These are phyloP conservation scores for Pampusana beccarii DNA, from an alignment of 2,113 vertebrate species.

Conservation along the genomic window DNA sequence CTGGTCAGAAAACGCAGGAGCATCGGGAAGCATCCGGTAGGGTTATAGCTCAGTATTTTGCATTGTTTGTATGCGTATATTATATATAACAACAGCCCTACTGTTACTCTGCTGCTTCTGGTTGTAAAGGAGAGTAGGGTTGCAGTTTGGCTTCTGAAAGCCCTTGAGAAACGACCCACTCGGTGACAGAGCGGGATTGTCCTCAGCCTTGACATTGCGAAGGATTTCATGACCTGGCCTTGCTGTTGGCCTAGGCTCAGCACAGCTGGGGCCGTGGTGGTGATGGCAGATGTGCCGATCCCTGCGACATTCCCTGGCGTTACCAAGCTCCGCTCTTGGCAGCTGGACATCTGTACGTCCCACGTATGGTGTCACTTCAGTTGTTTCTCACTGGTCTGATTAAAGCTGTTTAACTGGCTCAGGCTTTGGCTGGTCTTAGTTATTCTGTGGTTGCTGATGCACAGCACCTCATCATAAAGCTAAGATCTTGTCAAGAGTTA, in stretches of 20 bases:
- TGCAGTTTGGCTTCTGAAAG: background rate
- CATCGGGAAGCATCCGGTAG: background rate
- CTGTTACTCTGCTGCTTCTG: background rate
- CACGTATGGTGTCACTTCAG: rapidly evolving
- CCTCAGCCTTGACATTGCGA: background rate
- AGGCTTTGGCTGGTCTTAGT: background rate
- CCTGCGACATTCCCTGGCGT: background rate
- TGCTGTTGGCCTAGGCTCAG: rapidly evolving
- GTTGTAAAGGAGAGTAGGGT: background rate
- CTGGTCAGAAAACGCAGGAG: background rate
- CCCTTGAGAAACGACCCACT: background rate
- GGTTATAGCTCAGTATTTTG: background rate
- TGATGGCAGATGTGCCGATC: rapidly evolving
- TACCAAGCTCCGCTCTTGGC: background rate
- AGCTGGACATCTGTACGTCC: rapidly evolving
- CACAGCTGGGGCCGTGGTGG: background rate
- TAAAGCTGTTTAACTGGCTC: background rate
- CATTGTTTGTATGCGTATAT: background rate
- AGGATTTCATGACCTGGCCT: background rate
- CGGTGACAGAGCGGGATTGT: background rate
- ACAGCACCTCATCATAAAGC: background rate
- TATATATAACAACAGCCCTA: background rate
- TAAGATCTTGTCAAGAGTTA: background rate
- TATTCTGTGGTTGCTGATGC: background rate
- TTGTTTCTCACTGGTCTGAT: background rate